phyloP scores from a whole-genome alignment of 1,140 invertebrate genomes.

The Uloborus diversus region DNA sequence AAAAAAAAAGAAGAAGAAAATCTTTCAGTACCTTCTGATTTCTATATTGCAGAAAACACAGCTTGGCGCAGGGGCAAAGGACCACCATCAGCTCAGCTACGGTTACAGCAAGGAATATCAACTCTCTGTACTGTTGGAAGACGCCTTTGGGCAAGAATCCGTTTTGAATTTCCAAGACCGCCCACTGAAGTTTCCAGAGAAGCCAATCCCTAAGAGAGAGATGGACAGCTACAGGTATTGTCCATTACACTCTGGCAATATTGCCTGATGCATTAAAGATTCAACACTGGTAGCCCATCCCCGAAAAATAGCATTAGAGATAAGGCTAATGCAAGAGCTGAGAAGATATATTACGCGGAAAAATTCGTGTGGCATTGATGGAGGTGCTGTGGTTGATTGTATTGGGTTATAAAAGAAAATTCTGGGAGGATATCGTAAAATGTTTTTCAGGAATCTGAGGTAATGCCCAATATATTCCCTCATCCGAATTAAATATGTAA shows the following conservation, averaged over 20 bases:
- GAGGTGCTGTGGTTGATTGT: no score
- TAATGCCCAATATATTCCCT: no score
- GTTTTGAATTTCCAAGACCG: background rate
- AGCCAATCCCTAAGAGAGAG: conserved; percentile 14
- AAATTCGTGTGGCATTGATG: no score
- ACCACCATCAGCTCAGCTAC: background rate
- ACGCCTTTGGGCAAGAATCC: background rate
- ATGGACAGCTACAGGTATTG: no score
- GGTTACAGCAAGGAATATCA: background rate
- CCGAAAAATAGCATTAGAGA: background rate
- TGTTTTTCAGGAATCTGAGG: no score
- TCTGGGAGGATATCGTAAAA: no score
- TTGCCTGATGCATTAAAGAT: conserved; percentile 16
- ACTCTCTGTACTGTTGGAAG: background rate
- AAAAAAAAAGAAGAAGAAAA: no score
- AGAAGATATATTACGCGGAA: no score
- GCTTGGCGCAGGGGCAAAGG: background rate
- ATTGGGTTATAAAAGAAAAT: no score
- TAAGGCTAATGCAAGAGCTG: background rate
- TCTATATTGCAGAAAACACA: background rate
- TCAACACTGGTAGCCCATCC: conserved; percentile 30
- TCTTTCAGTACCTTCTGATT: background rate
- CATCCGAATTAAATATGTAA: no score
- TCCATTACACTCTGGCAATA: background rate
- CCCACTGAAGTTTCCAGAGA: conserved; percentile 1